Evolutionary conservation across 1,140 invertebrate species (phyloP).

Genomic region (Pseudoatta argentina): DNA sequence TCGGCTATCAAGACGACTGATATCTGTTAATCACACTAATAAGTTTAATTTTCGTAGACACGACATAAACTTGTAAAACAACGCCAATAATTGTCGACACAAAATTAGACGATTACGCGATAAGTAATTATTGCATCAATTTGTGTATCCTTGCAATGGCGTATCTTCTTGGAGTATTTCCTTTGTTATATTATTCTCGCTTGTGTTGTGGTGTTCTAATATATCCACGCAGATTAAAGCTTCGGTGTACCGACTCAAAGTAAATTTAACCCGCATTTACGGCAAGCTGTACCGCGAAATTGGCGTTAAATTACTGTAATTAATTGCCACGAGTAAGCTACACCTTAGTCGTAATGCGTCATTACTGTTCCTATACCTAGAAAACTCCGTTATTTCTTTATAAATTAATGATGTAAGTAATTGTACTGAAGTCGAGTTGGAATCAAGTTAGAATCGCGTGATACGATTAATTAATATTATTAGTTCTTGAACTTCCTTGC

Average conservation of each 20-base stretch:
- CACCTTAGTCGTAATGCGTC: conserved; percentile 19
- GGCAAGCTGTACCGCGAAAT: conserved; percentile 29
- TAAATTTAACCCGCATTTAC: conserved; percentile 64
- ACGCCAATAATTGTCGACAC: neutral
- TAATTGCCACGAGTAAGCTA: conserved; percentile 60
- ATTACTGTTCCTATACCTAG: conserved; percentile 15
- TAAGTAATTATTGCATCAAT: conserved; percentile 34
- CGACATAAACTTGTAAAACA: neutral
- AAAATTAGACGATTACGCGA: conserved; percentile 21
- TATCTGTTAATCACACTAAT: neutral
- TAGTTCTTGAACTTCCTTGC: neutral
- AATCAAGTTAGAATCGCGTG: neutral
- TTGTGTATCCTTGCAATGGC: neutral
- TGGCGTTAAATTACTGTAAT: conserved; percentile 54
- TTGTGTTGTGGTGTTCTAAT: conserved; percentile 45
- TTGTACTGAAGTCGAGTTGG: neutral
- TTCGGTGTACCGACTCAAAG: conserved; percentile 44
- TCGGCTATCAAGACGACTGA: neutral
- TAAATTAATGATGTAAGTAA: conserved; percentile 5
- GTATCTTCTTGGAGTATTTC: conserved; percentile 38
- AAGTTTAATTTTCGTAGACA: neutral
- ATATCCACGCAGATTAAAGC: conserved; percentile 51
- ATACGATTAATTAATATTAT: neutral
- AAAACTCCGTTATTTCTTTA: neutral
- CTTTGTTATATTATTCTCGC: conserved; percentile 65